Evolutionary conservation across 2,113 vertebrate genomes (phyloP).

Genomic region (Plectropomus leopardus): DNA sequence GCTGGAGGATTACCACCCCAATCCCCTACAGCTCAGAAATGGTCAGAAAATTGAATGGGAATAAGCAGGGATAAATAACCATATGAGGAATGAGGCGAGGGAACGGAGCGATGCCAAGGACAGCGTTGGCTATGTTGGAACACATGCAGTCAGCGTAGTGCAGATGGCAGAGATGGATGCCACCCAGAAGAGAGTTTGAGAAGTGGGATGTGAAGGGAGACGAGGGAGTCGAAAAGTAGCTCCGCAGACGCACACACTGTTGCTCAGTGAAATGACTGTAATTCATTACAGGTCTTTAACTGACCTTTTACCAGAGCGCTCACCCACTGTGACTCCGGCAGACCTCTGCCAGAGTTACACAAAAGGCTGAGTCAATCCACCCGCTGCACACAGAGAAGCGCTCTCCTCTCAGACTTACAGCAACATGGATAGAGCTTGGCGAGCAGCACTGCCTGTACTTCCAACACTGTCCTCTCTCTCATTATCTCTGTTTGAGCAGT

Average conservation of each 20-base stretch:
- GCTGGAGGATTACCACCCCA: conserved; percentile 66
- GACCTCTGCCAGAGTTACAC: conserved; percentile 57
- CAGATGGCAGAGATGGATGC: conserved; percentile 75
- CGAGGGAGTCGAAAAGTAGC: neutral
- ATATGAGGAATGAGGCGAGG: conserved; percentile 58
- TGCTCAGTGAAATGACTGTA: conserved; percentile 49
- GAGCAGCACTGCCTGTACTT: neutral
- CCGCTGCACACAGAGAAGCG: conserved; percentile 32
- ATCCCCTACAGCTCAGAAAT: conserved; percentile 64
- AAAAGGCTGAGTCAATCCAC: conserved; percentile 38
- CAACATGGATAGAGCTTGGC: conserved; percentile 30
- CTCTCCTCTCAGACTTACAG: conserved; percentile 35
- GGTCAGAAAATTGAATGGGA: conserved; percentile 67
- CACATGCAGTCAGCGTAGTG: conserved; percentile 47
- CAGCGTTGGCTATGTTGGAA: conserved; percentile 56
- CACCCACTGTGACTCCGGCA: conserved; percentile 61
- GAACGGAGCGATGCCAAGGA: conserved; percentile 59
- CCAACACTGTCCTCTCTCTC: conserved; percentile 16
- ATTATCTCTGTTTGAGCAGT: conserved; percentile 27
- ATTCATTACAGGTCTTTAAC: conserved; percentile 65
- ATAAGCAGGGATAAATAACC: conserved; percentile 74
- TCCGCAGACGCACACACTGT: conserved; percentile 3
- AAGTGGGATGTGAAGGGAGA: conserved; percentile 35
- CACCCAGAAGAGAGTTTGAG: conserved; percentile 70
- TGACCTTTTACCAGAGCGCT: conserved; percentile 73